These are phyloP conservation scores for Nothobranchius kuhntae DNA, from an alignment of 2,113 vertebrate genomes.

Conservation along the genomic window DNA sequence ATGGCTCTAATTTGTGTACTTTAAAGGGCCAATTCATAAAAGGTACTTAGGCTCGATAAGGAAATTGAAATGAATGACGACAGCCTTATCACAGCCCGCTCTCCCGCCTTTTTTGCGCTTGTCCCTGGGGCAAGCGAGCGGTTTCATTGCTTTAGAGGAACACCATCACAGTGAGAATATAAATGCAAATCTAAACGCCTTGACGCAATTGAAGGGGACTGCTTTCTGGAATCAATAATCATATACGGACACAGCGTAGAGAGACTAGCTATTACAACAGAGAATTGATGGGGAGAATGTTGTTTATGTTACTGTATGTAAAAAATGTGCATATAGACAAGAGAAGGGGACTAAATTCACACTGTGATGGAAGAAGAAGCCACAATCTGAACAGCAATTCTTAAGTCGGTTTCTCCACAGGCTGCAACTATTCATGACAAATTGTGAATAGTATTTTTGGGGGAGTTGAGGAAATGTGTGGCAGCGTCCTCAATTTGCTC, in stretches of 20 bases:
- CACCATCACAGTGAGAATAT: conserved; percentile 64
- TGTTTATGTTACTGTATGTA: conserved; percentile 56
- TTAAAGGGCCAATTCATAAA: conserved; percentile 78
- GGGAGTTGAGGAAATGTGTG: too few species aligned
- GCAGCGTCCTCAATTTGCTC: too few species aligned
- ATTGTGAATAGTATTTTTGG: too few species aligned
- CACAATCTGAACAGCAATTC: too few species aligned
- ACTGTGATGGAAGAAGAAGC: not conserved
- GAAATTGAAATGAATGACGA: conserved; percentile 76
- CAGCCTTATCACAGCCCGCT: conserved; percentile 66
- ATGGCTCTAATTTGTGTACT: conserved; percentile 78
- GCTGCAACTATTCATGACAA: too few species aligned
- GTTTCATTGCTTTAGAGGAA: conserved; percentile 64
- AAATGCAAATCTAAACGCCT: conserved; percentile 74
- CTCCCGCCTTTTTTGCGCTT: conserved; percentile 40
- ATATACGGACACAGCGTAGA: conserved; percentile 48
- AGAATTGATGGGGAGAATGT: conserved; percentile 57
- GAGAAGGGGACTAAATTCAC: conserved; percentile 24
- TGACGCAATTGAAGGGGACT: conserved; percentile 59
- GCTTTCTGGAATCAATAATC: conserved; percentile 75
- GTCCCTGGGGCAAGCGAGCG: conserved; percentile 52
- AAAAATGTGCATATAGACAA: conserved; percentile 8
- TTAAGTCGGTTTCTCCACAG: too few species aligned
- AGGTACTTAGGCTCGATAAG: conserved; percentile 73
- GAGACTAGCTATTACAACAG: conserved; percentile 52